Base-by-base conservation (phyloP, 2,888 invertebrate genomes). In the Alviniconcha strummeri region DNA sequence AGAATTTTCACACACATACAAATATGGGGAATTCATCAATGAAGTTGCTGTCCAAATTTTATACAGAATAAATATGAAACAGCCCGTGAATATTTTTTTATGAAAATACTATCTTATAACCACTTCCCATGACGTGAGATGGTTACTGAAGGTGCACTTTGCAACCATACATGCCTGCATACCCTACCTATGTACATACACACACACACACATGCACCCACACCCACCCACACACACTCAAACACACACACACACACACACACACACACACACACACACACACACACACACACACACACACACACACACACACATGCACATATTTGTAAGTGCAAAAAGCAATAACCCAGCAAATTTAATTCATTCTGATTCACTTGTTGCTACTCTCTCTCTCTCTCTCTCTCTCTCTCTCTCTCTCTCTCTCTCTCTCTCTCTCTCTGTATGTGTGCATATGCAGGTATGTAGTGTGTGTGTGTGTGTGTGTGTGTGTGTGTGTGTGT, bases 251-350 rank as follows among this genome's bases (percentile, higher is more conserved):
- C 13, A 69, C 6, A 69, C 36, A 36, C 36, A n/a, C n/a, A 69
- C 13, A 69, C 13, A 69, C n/a, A 17, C 69, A 76, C 56, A 76
- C 56, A 76, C 76, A 76, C 56, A 76, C 57, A 76, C 54, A n/a
- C 76, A 56, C 19, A 9, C n/a, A 56, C n/a, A n/a, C 76, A 64
- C 4, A 4, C 9, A 1, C 15, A 64, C 76, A 76, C 56, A 76
- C 57, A 76, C 54, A n/a, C 76, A 56, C 19, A 9, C n/a, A 56
- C n/a, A n/a, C 76, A 64, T 64, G 15, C 9, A 1, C 15, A 64
- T 64, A 15, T 64, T 4, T 64, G 15, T 64, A 15, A 15, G 4
- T 64, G 15, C 9, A 64, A 64, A 64, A 13, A 13, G 64, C 64
- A 13, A 15, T 13, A 64, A 15, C 4, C 64, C 15, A 64, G 9